Conservation (phyloP, 2,113 vertebrate species). For the Zapornia atra region DNA sequence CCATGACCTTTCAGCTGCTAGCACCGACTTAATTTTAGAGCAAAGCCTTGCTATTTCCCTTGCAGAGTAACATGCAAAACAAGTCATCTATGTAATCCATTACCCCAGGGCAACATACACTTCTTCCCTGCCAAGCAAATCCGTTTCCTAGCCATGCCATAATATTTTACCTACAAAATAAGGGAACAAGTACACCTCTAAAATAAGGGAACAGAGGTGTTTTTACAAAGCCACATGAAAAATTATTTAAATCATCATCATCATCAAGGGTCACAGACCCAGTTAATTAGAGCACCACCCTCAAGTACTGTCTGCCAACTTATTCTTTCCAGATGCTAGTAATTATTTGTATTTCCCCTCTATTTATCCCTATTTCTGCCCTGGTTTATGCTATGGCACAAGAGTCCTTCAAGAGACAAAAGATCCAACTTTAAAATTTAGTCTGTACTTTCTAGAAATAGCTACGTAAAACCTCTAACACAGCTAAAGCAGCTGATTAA, state of each 20-base stretch:
- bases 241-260: neutral
- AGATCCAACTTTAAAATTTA: neutral
- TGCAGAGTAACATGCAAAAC: conserved; percentile 5
- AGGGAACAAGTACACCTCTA: neutral
- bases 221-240: neutral
- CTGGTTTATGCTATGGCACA: neutral
- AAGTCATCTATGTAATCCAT: conserved; percentile 3
- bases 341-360: neutral
- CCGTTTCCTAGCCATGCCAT: neutral
- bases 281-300: conserved; percentile 14
- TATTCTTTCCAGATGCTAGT: neutral
- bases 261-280: neutral
- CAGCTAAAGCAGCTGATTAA: conserved; percentile 13
- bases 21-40: conserved; percentile 13
- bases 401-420: conserved; percentile 5
- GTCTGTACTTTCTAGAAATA: neutral
- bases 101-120: neutral
- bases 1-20: neutral
- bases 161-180: neutral
- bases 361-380: neutral
- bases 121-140: conserved; percentile 30
- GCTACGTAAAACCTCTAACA: neutral
- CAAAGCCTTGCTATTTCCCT: conserved; percentile 16
- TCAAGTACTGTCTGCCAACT: neutral
- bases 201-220: neutral